Conservation (phyloP, 2,888 invertebrate species). For the Eubasilissa splendida region DNA sequence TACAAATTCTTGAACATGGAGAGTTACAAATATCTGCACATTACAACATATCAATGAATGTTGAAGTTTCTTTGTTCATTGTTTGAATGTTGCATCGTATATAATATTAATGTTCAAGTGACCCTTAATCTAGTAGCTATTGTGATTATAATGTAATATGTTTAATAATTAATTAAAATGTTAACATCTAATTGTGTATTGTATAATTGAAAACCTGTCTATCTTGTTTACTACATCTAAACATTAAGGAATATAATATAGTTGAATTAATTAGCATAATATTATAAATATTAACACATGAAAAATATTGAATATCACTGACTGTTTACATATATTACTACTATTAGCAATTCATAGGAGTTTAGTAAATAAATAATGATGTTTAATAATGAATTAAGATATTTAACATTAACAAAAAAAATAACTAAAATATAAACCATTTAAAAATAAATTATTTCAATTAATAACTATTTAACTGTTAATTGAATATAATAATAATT, state of each 20-base stretch:
- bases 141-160: constrained; percentile 9
- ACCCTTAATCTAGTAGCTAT: constrained; percentile 20
- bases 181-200: constrained; percentile 63
- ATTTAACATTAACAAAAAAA: constrained; percentile 49
- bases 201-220: constrained; percentile 74
- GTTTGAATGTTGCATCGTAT: background rate
- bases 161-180: constrained; percentile 16
- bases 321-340: constrained; percentile 43
- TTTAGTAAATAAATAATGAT: constrained; percentile 25
- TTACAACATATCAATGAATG: background rate
- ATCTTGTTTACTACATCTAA: constrained; percentile 67
- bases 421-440: constrained; percentile 38
- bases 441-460: constrained; percentile 37
- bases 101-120: background rate
- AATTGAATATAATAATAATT: constrained; percentile 32
- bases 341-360: constrained; percentile 22
- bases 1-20: background rate
- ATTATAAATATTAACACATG: constrained; percentile 43
- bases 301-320: constrained; percentile 42
- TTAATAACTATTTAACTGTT: constrained; percentile 32
- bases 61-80: background rate
- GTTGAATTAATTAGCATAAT: constrained; percentile 29
- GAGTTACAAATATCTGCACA: background rate
- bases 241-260: constrained; percentile 47
- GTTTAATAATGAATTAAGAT: constrained; percentile 30